Evolutionary conservation across 53 echinoderm and acorn worm species (phyloP).

Genomic region (Hippasteria phrygiana): DNA sequence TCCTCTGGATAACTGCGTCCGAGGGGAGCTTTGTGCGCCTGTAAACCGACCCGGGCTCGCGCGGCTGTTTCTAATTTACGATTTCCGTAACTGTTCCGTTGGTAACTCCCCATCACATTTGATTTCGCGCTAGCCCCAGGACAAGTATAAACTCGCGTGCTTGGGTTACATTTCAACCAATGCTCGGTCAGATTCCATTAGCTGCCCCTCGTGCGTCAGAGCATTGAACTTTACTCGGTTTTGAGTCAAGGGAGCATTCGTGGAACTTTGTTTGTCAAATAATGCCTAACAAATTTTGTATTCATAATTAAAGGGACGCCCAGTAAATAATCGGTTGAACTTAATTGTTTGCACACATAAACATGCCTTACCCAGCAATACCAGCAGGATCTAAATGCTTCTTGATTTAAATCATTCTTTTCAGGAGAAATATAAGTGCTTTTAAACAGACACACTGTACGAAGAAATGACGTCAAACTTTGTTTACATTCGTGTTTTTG

Average conservation of each 20-base stretch:
- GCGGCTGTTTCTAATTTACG: slow-evolving; percentile 29
- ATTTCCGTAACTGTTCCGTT: slow-evolving; percentile 34
- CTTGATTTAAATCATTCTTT: too few species aligned
- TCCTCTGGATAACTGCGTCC: slow-evolving; percentile 17
- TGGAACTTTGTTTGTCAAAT: too few species aligned
- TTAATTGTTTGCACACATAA: too few species aligned
- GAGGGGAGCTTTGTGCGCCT: background rate
- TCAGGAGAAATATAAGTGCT: too few species aligned
- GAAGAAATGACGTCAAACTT: too few species aligned
- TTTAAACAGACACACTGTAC: too few species aligned
- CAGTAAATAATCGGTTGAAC: too few species aligned
- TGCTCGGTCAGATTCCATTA: background rate
- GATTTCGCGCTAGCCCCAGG: background rate
- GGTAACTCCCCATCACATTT: background rate
- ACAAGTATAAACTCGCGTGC: background rate
- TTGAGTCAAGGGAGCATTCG: background rate
- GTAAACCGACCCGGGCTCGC: background rate
- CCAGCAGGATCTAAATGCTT: too few species aligned
- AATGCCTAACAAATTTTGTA: background rate
- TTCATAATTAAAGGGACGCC: background rate
- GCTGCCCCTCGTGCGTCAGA: background rate
- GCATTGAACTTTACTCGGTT: background rate
- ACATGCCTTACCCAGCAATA: too few species aligned
- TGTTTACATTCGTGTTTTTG: too few species aligned
- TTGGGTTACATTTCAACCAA: background rate